Evolutionary conservation across 2,113 vertebrate genomes (phyloP).

Genomic region (Neopipo cinnamomea): DNA sequence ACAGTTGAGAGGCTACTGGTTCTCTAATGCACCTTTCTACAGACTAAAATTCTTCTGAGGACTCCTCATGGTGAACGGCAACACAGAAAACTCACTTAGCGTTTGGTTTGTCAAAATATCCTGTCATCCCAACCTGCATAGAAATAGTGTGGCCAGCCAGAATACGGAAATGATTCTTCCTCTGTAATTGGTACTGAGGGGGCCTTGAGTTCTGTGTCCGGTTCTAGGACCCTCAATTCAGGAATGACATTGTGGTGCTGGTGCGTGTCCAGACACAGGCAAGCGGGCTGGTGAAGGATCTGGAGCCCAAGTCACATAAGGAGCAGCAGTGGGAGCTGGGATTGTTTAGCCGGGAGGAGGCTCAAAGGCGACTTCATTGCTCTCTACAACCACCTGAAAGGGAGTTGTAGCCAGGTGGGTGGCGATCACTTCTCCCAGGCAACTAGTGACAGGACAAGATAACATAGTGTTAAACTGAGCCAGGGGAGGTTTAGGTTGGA

Average conservation of each 20-base stretch:
- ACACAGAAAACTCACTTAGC: background rate
- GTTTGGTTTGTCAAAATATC: background rate
- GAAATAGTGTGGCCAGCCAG: background rate
- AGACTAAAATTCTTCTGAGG: background rate
- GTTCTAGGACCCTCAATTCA: background rate
- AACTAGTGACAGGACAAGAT: background rate
- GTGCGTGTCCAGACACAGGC: accelerated
- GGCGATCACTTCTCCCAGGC: too few relatives aligned
- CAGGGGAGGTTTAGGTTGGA: background rate
- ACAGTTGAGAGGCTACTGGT: background rate
- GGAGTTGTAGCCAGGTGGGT: too few relatives aligned
- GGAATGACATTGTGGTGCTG: background rate
- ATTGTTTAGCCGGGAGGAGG: background rate
- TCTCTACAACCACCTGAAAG: background rate
- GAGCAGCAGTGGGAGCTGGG: background rate
- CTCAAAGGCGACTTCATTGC: too few relatives aligned
- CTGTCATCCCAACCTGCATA: background rate
- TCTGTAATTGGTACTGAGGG: too few relatives aligned
- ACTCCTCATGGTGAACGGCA: accelerated
- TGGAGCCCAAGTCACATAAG: background rate
- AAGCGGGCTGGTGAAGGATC: background rate
- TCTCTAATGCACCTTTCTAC: background rate
- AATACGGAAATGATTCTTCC: background rate
- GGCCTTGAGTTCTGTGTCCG: background rate
- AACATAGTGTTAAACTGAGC: background rate